Evolutionary conservation across 2,797 vertebrate genomes (phyloP).

Genomic region (Pelobates cultripes): DNA sequence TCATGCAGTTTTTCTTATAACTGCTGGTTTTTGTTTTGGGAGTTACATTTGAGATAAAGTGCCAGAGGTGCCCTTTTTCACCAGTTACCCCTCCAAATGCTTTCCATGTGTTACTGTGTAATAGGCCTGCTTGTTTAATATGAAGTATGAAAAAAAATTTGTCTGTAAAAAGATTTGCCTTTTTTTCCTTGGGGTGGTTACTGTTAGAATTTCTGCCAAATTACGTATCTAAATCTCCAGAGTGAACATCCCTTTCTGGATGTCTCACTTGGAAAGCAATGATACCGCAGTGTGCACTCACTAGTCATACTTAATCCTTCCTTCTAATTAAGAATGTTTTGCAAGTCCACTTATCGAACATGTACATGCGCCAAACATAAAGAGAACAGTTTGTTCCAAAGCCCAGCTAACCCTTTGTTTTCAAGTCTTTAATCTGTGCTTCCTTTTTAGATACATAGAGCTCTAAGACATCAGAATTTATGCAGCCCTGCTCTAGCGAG

Average conservation of each 20-base stretch:
- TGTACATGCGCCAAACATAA: conserved; percentile 59
- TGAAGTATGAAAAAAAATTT: conserved; percentile 8
- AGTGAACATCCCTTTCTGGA: background rate
- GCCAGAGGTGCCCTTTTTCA: background rate
- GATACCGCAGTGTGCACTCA: conserved; percentile 52
- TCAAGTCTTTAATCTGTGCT: conserved; percentile 47
- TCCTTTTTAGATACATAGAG: background rate
- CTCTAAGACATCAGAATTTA: conserved; percentile 30
- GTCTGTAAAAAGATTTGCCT: background rate
- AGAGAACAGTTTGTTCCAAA: conserved; percentile 22
- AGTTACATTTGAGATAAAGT: background rate
- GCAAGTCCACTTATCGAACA: conserved; percentile 60
- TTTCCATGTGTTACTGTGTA: background rate
- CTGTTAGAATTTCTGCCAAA: conserved; percentile 12
- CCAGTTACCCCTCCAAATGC: background rate
- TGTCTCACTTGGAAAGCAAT: conserved; percentile 41
- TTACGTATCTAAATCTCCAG: conserved; percentile 15
- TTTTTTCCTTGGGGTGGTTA: conserved; percentile 2
- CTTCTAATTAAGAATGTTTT: conserved; percentile 64
- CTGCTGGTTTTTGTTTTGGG: too few species aligned
- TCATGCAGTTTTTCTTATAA: too few species aligned
- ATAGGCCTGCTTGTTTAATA: conserved; percentile 13
- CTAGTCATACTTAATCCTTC: conserved; percentile 57
- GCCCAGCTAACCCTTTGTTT: conserved; percentile 60
- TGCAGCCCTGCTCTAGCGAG: background rate